Evolutionary conservation across 2,113 vertebrate genomes (phyloP), one percentile per base, ranked within the genome.

Genomic region (Tragelaphus buxtoni): DNA sequence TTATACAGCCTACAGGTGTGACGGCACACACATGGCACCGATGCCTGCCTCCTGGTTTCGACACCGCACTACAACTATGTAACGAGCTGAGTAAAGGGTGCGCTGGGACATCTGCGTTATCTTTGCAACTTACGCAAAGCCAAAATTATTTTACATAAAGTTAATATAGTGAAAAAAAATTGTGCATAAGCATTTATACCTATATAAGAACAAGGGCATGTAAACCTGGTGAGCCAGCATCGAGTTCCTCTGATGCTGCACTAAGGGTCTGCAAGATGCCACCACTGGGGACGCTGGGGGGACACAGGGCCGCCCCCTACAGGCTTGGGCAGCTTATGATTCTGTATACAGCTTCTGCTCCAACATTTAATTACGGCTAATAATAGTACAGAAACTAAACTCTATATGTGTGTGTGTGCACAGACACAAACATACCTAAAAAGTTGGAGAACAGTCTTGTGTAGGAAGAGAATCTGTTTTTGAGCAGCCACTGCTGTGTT

Each of bases 371-470:
- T 74, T 17, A 80, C 35, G 2, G 32, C 28, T 88, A 77, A 45
- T 45, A 26, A 35, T 88, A 90, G 7, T 35, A 56, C 22, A 88
- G 55, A 94, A 42, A 90, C 1, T 12, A 35, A 77, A 89, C 3
- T 24, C 35, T 49, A 17, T 28, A 32, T 13, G 35, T 32, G 51
- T 26, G 17, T 2, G 0, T 13, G 56, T 3, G 26, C 12, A 35
- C 26, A 82, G 0, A 61, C 0, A 58, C 30, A 92, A 0, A 93
- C 61, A 39, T 99, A 99, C 99, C 99, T 99, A 99, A 99, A 99
- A 99, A 99, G 98, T 99, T 99, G 97, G 99, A 99, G 96, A 99
- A 99, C 97, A 99, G 98, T 97, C 99, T 99, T 95, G 99, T 97
- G 77, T 99, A 99, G 96, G 99, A 99, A 97, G 98, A 99, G 97